A percentile compares a stretch with the other conserved stretches of the same genome.
Conservation (phyloP, 2,113 vertebrate genomes). For the Jaculus jaculus region DNA sequence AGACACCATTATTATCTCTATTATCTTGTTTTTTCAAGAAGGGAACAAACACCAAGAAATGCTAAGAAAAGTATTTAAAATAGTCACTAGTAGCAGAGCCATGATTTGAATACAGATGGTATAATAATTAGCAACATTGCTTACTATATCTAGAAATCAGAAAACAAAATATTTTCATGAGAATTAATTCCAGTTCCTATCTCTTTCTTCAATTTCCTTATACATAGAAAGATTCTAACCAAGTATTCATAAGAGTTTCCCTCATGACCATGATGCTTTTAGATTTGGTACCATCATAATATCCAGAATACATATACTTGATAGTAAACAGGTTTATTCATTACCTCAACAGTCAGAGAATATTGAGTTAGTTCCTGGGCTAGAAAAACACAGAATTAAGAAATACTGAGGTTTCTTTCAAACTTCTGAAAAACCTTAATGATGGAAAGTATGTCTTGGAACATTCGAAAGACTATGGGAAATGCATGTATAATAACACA, state of each 20-base stretch:
- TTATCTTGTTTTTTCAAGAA: background rate
- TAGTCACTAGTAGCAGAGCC: background rate
- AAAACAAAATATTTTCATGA: background rate
- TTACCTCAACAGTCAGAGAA: background rate
- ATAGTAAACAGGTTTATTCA: background rate
- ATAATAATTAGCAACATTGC: background rate
- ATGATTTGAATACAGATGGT: background rate
- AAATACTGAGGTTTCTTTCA: background rate
- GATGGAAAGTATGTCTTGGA: background rate
- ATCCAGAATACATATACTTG: background rate
- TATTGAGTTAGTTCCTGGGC: background rate
- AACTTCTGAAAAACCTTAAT: background rate
- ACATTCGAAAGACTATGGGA: background rate
- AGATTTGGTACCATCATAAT: background rate
- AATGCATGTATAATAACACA: background rate
- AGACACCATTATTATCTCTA: background rate
- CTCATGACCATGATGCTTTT: background rate
- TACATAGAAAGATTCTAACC: background rate
- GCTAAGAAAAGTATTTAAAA: background rate
- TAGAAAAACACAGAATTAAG: background rate
- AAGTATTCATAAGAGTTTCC: background rate
- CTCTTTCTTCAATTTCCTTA: background rate
- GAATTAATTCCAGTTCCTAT: background rate
- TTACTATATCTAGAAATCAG: background rate
- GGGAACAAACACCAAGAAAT: background rate